Conservation (phyloP, 2,888 invertebrate genomes). For the Pachycephus smyrnensis region DNA sequence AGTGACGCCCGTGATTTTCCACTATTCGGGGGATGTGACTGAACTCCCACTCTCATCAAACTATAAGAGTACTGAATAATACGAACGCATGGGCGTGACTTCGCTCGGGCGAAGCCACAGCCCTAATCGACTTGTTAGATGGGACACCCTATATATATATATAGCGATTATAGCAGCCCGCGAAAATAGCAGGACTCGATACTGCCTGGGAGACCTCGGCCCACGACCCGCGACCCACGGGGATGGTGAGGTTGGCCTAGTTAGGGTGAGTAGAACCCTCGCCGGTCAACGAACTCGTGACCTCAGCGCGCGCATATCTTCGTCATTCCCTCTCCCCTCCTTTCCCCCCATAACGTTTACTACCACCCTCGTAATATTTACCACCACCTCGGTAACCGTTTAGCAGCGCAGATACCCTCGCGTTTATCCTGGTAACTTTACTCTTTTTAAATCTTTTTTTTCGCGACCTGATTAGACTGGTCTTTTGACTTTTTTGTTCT, state of each 20-base stretch:
- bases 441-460: slow-evolving; percentile 37
- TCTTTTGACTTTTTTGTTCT: neutral
- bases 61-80: no score
- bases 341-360: slow-evolving; percentile 65
- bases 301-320: slow-evolving; percentile 55
- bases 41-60: no score
- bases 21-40: no score
- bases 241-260: slow-evolving; percentile 56
- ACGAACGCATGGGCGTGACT: no score
- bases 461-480: slow-evolving; percentile 40
- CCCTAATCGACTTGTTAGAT: no score
- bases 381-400: slow-evolving; percentile 53
- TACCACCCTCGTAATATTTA: slow-evolving; percentile 63
- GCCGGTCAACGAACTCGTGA: slow-evolving; percentile 64
- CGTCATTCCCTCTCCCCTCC: slow-evolving; percentile 66
- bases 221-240: slow-evolving; percentile 27
- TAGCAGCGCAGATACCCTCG: slow-evolving; percentile 8
- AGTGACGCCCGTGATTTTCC: no score
- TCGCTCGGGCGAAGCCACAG: no score
- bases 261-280: slow-evolving; percentile 62
- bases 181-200: slow-evolving; percentile 52
- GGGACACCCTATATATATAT: neutral
- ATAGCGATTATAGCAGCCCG: slow-evolving; percentile 20
- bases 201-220: neutral
- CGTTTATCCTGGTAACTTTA: neutral